Evolutionary conservation across 2,113 vertebrate species (phyloP).

Genomic region (Sander lucioperca): DNA sequence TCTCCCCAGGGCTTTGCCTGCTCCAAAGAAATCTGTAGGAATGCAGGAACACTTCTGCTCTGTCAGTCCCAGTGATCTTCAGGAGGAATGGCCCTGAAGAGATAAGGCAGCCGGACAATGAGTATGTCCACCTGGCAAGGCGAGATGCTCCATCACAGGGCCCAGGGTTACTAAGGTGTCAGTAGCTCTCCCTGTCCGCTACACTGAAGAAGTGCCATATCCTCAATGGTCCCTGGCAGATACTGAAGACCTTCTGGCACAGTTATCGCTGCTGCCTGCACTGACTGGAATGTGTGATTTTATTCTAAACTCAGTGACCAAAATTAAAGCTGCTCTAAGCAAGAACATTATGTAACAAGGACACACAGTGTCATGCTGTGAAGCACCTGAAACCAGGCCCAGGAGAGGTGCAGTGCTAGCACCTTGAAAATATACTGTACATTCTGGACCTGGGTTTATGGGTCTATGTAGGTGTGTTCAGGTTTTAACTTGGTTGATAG

Average conservation of each 20-base stretch:
- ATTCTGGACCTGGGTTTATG: conserved; percentile 6
- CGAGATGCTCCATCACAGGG: conserved; percentile 69
- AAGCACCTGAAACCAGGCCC: conserved; percentile 28
- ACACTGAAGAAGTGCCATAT: conserved; percentile 52
- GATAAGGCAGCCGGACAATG: conserved; percentile 79
- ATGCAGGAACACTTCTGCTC: conserved; percentile 42
- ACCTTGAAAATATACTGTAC: background rate
- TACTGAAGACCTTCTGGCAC: conserved; percentile 48
- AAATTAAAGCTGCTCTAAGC: conserved; percentile 40
- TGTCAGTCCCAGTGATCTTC: conserved; percentile 71
- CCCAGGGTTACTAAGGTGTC: conserved; percentile 63
- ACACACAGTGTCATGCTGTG: conserved; percentile 18
- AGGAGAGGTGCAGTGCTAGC: conserved; percentile 3
- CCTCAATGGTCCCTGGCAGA: conserved; percentile 59
- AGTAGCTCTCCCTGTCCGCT: conserved; percentile 33
- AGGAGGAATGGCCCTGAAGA: conserved; percentile 70
- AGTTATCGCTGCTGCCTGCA: conserved; percentile 3
- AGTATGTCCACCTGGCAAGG: conserved; percentile 67
- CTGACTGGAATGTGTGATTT: conserved; percentile 42
- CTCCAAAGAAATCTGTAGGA: conserved; percentile 53
- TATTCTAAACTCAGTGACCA: conserved; percentile 20
- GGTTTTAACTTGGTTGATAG: too few relatives aligned
- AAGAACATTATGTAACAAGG: conserved; percentile 33
- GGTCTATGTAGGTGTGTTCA: too few relatives aligned
- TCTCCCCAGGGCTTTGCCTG: conserved; percentile 42